Percentiles rank a stretch among this genome's conserved stretches.
These are phyloP conservation scores for Wasmannia auropunctata DNA, from an alignment of 1,140 invertebrate species.

Conservation along the genomic window DNA sequence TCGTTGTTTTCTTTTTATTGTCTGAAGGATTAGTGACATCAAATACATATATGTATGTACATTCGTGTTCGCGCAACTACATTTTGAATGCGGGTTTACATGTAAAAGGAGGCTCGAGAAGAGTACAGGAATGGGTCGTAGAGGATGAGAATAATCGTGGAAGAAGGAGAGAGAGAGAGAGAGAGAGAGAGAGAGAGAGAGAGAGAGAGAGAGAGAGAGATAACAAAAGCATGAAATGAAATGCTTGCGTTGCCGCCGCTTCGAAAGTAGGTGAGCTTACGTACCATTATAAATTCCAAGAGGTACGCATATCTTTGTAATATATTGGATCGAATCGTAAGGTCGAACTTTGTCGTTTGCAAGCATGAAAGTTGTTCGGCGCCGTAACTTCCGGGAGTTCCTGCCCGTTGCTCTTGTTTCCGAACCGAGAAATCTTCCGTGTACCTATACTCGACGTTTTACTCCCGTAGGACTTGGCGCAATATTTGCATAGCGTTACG, in stretches of 20 bases:
- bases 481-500: slow-evolving; percentile 49
- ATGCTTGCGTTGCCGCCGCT: neutral
- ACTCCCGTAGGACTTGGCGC: slow-evolving; percentile 27
- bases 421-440: slow-evolving; percentile 44
- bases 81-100: neutral
- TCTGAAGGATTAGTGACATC: slow-evolving; percentile 13
- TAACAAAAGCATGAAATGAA: slow-evolving; percentile 1
- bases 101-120: neutral
- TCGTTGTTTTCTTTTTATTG: slow-evolving; percentile 12
- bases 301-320: slow-evolving; percentile 40
- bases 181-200: neutral
- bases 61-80: no score
- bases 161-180: no score
- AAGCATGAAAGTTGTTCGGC: slow-evolving; percentile 38
- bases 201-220: slow-evolving; percentile 1
- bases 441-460: slow-evolving; percentile 40
- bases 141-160: neutral
- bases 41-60: neutral
- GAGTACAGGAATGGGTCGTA: neutral
- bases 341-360: slow-evolving; percentile 48
- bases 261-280: slow-evolving; percentile 10
- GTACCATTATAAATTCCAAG: slow-evolving; percentile 39
- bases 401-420: slow-evolving; percentile 27
- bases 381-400: slow-evolving; percentile 12
- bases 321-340: slow-evolving; percentile 46